phyloP scores from a whole-genome alignment of 2,797 vertebrate species.

The Sarcoramphus papa region DNA sequence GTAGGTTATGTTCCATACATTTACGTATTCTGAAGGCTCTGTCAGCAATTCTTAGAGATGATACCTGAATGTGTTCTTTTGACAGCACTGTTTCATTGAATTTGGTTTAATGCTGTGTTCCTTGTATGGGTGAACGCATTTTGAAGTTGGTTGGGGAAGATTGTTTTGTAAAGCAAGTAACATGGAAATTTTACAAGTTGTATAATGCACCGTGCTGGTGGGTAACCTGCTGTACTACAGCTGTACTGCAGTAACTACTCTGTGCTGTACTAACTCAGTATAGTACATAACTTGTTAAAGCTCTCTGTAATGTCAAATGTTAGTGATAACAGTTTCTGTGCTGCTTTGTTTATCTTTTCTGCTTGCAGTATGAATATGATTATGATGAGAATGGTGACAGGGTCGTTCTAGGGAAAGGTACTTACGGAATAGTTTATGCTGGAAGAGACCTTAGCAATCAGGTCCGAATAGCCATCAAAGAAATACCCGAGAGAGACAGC shows the following conservation, averaged over 20 bases:
- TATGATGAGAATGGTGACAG: constrained; percentile 73
- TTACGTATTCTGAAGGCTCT: neutral
- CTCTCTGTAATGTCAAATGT: neutral
- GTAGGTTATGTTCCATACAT: neutral
- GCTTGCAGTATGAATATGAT: constrained; percentile 79
- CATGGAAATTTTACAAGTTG: neutral
- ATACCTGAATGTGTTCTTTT: neutral
- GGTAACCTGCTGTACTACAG: neutral
- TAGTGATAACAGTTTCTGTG: neutral
- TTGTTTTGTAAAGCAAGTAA: neutral
- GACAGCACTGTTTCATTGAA: neutral
- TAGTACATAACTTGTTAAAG: neutral
- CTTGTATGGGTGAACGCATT: neutral
- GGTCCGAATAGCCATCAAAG: constrained; percentile 82
- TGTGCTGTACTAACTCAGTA: neutral
- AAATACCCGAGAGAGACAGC: constrained; percentile 79
- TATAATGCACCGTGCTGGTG: neutral
- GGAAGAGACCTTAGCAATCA: constrained; percentile 81
- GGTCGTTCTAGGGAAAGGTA: constrained; percentile 78
- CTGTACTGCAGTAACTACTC: neutral
- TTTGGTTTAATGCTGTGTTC: neutral
- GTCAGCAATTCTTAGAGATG: neutral
- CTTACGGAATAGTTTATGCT: constrained; percentile 78
- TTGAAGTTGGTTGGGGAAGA: neutral
- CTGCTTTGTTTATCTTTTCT: constrained; percentile 24